A percentile compares a stretch with the other conserved stretches of the same genome.
Evolutionary conservation across 2,113 vertebrate species (phyloP).

Genomic region (Pangasianodon gigas): DNA sequence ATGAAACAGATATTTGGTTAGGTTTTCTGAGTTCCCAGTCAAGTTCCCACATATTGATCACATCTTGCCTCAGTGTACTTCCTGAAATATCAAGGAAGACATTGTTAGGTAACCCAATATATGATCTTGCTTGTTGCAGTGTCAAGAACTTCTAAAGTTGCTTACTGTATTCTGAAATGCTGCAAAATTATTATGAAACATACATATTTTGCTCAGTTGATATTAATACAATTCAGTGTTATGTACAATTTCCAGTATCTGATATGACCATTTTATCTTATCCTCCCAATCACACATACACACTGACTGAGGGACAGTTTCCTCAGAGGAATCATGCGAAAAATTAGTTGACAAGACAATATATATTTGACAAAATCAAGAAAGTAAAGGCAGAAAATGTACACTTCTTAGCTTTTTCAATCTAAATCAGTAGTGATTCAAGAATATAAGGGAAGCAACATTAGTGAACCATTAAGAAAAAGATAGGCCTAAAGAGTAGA

Average conservation of each 20-base stretch:
- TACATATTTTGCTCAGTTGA: background rate
- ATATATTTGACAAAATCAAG: background rate
- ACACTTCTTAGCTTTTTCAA: background rate
- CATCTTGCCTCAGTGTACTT: conserved; percentile 69
- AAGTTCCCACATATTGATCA: conserved; percentile 59
- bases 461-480: background rate
- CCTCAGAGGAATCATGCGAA: background rate
- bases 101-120: conserved; percentile 56
- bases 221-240: background rate
- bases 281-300: background rate
- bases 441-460: background rate
- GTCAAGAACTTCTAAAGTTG: background rate
- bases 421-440: background rate
- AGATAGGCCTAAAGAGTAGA: background rate
- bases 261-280: background rate
- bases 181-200: background rate
- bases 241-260: background rate
- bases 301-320: background rate
- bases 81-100: conserved; percentile 73
- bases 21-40: conserved; percentile 18
- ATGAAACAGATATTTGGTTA: background rate
- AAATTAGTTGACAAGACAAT: background rate
- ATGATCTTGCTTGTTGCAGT: background rate
- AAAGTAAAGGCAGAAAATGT: background rate
- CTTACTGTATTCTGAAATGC: background rate